Base-by-base conservation (phyloP, 2,113 vertebrate species). In the Dromas ardeola region DNA sequence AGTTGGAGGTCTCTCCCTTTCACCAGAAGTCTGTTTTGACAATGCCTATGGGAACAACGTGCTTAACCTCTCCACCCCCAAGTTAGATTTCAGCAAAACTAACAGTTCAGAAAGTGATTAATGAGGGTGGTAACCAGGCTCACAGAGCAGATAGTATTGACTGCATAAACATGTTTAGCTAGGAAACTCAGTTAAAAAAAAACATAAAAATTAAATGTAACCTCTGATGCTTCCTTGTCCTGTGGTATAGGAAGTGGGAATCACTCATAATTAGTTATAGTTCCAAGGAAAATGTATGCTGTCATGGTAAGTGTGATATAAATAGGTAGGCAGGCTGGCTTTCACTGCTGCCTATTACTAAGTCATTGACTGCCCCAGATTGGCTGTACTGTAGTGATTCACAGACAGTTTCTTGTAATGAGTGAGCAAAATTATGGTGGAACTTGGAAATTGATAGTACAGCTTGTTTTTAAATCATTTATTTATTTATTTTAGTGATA, bases 11-110 rank as follows among this genome's bases (percentile, higher is more conserved):
- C 32, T 84, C n/a, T 91, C 32, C 43, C 52, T 34, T 87, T 79
- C 56, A 63, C 43, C 56, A 65, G 53, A 76, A 88, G 55, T 56
- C 61, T 89, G 42, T 93, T 89, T 55, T 61, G 73, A 81, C 61
- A 87, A 27, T 91, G 69, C 78, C 49, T 87, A 9, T 61, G 87
- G 90, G 71, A 94, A 18, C 17, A 67, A 18, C 18, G 27, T 72
- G 43, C 61, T 96, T 96, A 96, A 87, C 70, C 66, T 63, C 47
- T 87, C 77, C 29, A 63, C 77, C 47, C 47, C 23, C 16, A 72
- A 72, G 87, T 96, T 96, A 94, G 87, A 91, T 91, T 76, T 89
- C 74, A 85, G 61, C 78, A 72, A 95, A 96, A 82, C 47, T 90
- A 85, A 58, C 66, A 45, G 66, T 79, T 94, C 61, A 65, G 81